A percentile compares a stretch with the other conserved stretches of the same genome.
These are phyloP conservation scores for Dromius quadrimaculatus DNA, from an alignment of 2,888 invertebrate species.

Conservation along the genomic window DNA sequence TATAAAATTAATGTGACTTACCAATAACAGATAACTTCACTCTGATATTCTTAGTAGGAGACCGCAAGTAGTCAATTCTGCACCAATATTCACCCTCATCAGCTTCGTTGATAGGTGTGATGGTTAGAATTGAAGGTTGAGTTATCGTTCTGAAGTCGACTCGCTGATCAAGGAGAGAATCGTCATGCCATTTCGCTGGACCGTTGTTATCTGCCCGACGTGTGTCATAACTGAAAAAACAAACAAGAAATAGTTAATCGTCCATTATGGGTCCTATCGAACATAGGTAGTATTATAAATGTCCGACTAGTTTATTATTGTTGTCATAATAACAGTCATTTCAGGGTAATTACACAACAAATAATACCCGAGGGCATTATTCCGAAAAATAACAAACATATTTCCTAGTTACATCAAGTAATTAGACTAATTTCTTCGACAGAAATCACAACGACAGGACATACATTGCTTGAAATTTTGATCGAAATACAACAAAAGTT, in stretches of 20 bases:
- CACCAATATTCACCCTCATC: conserved; percentile 86
- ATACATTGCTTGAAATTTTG: too few species aligned
- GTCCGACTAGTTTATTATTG: too few species aligned
- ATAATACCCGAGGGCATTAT: too few species aligned
- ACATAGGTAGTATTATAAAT: not conserved
- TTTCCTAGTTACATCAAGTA: too few species aligned
- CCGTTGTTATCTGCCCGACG: conserved; percentile 71
- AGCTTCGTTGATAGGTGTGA: conserved; percentile 73
- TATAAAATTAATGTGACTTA: conserved; percentile 65
- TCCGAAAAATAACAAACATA: too few species aligned
- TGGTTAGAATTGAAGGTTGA: conserved; percentile 77
- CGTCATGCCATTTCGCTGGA: conserved; percentile 79
- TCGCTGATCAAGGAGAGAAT: conserved; percentile 73
- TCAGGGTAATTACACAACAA: too few species aligned
- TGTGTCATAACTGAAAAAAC: conserved; percentile 76
- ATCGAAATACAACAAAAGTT: too few species aligned
- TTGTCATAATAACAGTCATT: too few species aligned
- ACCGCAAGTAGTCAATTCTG: conserved; percentile 83
- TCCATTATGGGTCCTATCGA: too few species aligned
- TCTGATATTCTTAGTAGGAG: conserved; percentile 82
- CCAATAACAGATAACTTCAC: conserved; percentile 81
- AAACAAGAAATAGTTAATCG: not conserved
- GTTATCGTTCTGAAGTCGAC: conserved; percentile 78
- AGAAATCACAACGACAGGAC: too few species aligned
- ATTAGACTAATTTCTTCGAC: too few species aligned